phyloP scores from a whole-genome alignment of 2,797 vertebrate genomes.

The Chlorospingus flavigularis region DNA sequence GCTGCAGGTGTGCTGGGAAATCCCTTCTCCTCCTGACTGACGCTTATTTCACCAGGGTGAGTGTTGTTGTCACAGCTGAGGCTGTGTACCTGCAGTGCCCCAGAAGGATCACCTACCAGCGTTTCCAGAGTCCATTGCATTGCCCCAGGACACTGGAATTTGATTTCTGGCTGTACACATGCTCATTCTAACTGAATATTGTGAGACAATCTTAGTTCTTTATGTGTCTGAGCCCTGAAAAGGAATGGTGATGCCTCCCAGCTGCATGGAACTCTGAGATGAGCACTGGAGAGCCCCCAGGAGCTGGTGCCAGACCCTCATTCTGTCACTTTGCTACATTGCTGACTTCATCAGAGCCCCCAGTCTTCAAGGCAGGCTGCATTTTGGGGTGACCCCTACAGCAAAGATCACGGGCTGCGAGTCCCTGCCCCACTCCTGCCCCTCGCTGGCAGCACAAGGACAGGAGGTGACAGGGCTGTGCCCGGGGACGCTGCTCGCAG shows the following conservation, averaged over 20 bases:
- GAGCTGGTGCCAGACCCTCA: background rate
- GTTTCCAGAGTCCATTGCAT: background rate
- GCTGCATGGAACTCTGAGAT: accelerated
- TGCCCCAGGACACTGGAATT: background rate
- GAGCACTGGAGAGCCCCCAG: background rate
- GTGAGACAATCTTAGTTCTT: background rate
- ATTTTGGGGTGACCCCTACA: background rate
- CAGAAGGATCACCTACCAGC: background rate
- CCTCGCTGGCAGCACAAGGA: background rate
- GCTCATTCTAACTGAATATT: background rate
- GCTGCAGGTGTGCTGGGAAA: background rate
- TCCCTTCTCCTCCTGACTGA: background rate
- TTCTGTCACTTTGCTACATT: background rate
- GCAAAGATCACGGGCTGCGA: accelerated
- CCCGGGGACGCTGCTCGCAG: background rate
- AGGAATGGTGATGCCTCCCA: background rate
- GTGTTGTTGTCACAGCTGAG: background rate
- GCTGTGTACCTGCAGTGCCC: background rate
- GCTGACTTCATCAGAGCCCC: background rate
- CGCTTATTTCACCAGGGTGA: accelerated
- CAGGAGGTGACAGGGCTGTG: background rate
- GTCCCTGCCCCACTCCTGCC: background rate
- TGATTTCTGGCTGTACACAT: background rate
- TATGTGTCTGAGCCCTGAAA: background rate
- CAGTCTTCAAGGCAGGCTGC: background rate